Evolutionary conservation across 2,113 vertebrate genomes (phyloP).

Genomic region (Camelus dromedarius): DNA sequence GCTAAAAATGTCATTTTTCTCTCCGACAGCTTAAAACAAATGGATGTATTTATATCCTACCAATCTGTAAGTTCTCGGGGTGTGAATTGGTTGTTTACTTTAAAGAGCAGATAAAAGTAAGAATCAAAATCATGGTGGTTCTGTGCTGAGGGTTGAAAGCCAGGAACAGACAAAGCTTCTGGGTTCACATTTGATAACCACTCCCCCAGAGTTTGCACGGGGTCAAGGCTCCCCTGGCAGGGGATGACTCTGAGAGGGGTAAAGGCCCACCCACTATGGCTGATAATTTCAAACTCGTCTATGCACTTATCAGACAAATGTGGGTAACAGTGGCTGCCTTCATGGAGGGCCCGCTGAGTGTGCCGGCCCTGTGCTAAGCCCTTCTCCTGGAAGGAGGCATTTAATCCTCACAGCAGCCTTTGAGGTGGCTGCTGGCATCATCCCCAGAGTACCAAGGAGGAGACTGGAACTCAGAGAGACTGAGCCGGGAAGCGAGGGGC

Average conservation of each 20-base stretch:
- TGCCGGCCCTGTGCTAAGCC: not conserved
- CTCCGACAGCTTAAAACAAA: constrained; percentile 63
- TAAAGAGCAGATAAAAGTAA: constrained; percentile 52
- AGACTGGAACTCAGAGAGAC: not conserved
- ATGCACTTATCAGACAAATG: fast-evolving
- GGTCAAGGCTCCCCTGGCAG: not conserved
- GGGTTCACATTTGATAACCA: fast-evolving
- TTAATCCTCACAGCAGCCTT: not conserved
- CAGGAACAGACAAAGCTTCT: not conserved
- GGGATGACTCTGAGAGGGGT: not conserved
- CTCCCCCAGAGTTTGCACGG: no score
- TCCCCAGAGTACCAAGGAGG: not conserved
- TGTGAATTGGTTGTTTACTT: constrained; percentile 74
- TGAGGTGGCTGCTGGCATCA: not conserved
- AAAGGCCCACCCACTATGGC: not conserved
- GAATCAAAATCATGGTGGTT: not conserved
- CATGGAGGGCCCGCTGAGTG: fast-evolving
- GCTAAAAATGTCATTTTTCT: constrained; percentile 58
- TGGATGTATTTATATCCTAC: constrained; percentile 69
- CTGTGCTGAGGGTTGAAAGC: not conserved
- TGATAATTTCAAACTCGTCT: not conserved
- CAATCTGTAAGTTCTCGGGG: constrained; percentile 59
- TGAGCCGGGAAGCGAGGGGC: not conserved
- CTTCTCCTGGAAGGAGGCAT: not conserved
- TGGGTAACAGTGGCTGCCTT: not conserved